These are phyloP conservation scores for Plecotus auritus DNA, from an alignment of 2,113 vertebrate species.

Conservation along the genomic window DNA sequence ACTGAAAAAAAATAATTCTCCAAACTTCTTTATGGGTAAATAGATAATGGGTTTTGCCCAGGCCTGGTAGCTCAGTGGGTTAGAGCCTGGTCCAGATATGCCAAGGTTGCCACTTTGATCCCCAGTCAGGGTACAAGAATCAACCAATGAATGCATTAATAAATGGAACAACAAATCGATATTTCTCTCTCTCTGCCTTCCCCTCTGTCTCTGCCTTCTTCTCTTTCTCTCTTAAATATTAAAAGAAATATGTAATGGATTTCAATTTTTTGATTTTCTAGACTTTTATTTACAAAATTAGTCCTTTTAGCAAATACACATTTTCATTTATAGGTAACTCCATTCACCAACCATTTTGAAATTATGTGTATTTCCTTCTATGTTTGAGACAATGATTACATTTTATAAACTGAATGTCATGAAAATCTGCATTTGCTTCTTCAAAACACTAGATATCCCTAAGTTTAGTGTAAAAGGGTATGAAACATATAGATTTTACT, in stretches of 20 bases:
- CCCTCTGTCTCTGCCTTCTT: no score
- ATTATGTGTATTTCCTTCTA: not conserved
- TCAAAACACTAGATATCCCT: not conserved
- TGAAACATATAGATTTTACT: not conserved
- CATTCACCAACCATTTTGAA: not conserved
- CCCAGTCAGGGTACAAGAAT: no score
- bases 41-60: no score
- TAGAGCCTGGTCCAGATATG: no score
- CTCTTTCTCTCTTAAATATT: no score
- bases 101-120: no score
- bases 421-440: not conserved
- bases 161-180: no score
- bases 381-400: not conserved
- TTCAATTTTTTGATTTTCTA: not conserved
- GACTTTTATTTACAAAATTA: slow-evolving; percentile 13
- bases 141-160: no score
- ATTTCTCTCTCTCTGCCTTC: no score
- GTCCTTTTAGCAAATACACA: not conserved
- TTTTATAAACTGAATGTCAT: not conserved
- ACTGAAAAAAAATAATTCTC: not conserved
- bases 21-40: not conserved
- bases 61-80: no score
- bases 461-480: not conserved
- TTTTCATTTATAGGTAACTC: not conserved
- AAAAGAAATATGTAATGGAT: not conserved